Conservation (phyloP, 2,888 invertebrate species). For the Eristalis arbustorum region DNA sequence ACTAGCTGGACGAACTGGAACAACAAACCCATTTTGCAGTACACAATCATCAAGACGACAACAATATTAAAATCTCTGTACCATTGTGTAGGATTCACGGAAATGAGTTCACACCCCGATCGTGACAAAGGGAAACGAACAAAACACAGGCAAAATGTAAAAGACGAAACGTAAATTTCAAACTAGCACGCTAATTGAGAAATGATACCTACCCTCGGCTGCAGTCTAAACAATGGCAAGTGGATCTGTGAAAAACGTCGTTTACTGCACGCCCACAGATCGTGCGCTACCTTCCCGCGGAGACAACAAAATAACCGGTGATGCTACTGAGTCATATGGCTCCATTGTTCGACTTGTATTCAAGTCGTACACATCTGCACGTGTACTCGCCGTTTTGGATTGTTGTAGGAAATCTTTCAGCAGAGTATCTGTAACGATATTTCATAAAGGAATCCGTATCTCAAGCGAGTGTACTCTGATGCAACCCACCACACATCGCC, state of each 20-base stretch:
- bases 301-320: background rate
- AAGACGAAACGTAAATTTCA: background rate
- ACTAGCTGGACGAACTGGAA: too few relatives aligned
- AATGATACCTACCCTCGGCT: background rate
- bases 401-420: background rate
- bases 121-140: background rate
- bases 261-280: slow-evolving; percentile 4
- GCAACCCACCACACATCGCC: slow-evolving; percentile 34
- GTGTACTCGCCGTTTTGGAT: background rate
- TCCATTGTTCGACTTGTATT: slow-evolving; percentile 19
- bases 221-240: background rate
- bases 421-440: slow-evolving; percentile 2
- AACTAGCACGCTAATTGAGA: background rate
- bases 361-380: background rate
- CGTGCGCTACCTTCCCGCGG: background rate
- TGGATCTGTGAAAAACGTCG: background rate
- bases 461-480: slow-evolving; percentile 17
- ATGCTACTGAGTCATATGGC: slow-evolving; percentile 12
- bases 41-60: background rate
- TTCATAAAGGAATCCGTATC: background rate
- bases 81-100: background rate
- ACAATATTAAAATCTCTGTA: background rate
- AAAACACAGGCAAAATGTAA: background rate
- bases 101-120: background rate
- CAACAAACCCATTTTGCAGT: too few relatives aligned